These are phyloP conservation scores for Monochamus saltuarius DNA, from an alignment of 1,140 invertebrate species.

Conservation along the genomic window DNA sequence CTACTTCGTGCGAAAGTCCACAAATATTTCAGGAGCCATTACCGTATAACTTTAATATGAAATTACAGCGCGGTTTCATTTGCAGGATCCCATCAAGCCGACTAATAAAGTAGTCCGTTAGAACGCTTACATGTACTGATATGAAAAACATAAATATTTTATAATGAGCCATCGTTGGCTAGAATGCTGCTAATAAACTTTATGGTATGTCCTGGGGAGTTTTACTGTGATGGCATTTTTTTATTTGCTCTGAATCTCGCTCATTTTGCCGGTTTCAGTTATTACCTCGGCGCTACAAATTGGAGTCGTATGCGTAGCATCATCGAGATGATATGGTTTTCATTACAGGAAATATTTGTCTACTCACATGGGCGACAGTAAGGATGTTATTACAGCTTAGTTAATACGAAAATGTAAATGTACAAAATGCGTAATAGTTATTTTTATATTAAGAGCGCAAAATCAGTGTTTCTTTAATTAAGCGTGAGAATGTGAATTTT, in stretches of 20 bases:
- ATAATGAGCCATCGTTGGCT: conserved; percentile 31
- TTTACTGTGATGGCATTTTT: conserved; percentile 13
- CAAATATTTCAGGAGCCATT: no score
- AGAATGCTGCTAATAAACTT: conserved; percentile 25
- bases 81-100: conserved; percentile 11
- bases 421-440: no score
- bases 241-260: conserved; percentile 12
- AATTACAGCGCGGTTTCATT: conserved; percentile 15
- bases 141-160: conserved; percentile 34
- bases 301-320: no score
- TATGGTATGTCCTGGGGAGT: conserved; percentile 17
- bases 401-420: no score
- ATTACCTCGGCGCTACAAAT: conserved; percentile 15
- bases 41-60: neutral
- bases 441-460: no score
- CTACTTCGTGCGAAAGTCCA: no score
- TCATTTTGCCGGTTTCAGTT: conserved; percentile 22
- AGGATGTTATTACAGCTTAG: no score
- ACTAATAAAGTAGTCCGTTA: conserved; percentile 11
- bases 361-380: no score
- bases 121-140: conserved; percentile 17
- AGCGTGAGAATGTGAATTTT: no score
- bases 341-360: no score
- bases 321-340: no score
- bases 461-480: no score